Base-by-base conservation (phyloP, 2,888 invertebrate species). In the Sarcophaga caerulescens region DNA sequence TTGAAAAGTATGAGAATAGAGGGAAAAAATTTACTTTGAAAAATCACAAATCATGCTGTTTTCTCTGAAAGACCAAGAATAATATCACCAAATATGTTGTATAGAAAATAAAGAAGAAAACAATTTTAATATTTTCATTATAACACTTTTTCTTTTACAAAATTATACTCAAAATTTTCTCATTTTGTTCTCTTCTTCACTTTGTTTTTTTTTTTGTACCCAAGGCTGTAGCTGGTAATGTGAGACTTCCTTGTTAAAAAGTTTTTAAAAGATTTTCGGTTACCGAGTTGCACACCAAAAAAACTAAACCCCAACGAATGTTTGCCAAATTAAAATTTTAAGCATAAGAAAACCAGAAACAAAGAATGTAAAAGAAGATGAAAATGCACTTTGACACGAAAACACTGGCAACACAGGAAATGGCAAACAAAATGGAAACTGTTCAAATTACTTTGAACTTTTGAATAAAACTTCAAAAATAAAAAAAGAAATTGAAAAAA, bases 161-260 rank as follows among this genome's bases (percentile, higher is more conserved):
- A 35, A 35, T 35, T 35, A 35, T 35, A 35, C 35, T 8, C 35
- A 35, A 35, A 4, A 35, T 35, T 35, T 35, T 35, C 35, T 2
- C 4, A 52, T 52, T 14, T 52, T 52, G 44, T 44, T 44, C 4
- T n/a, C 44, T 47, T 62, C 21, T 35, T n/a, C 35, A 69, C 52
- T 75, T 77, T 60, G 12, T 73, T 59, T 17, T 21, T 21, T 60
- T 21, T 21, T 21, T n/a, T 11, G 3, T 10, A 19, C 52, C 70
- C 21, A 75, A 70, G 44, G 76, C 66, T 76, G 71, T 68, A 70
- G 66, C 19, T 62, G n/a, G 62, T 76, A 73, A 85, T 81, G 35
- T 73, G 71, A 85, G 59, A 85, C 77, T 77, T 85, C 73, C 25
- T 77, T 44, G 75, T 65, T 75, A 65, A 81, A 80, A 84, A 75